Evolutionary conservation across 2,888 invertebrate genomes (phyloP).

Genomic region (Camptogramma bilineatum): DNA sequence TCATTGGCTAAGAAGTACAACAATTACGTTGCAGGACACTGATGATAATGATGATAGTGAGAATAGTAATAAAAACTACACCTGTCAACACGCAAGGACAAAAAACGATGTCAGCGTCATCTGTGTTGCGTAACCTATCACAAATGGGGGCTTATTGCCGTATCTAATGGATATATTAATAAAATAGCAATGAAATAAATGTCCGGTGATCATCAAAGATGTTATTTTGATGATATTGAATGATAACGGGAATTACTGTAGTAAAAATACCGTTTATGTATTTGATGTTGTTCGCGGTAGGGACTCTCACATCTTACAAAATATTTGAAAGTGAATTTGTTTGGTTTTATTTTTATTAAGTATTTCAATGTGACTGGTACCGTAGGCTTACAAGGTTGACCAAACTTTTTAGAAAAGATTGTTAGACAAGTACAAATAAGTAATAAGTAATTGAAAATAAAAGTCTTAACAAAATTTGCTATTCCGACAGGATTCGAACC

Average conservation of each 20-base stretch:
- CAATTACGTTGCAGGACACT: neutral
- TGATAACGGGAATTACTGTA: neutral
- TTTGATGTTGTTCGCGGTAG: neutral
- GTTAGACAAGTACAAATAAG: too few species aligned
- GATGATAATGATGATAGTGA: neutral
- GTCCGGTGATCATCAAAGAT: neutral
- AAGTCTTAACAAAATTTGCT: too few species aligned
- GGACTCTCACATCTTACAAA: too few species aligned
- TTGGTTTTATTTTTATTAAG: too few species aligned
- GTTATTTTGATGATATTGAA: neutral
- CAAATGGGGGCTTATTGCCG: constrained; percentile 26
- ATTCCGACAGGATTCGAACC: too few species aligned
- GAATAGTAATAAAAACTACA: constrained; percentile 2
- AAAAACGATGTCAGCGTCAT: constrained; percentile 40
- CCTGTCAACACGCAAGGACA: constrained; percentile 21
- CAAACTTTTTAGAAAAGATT: too few species aligned
- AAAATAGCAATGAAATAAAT: constrained; percentile 15
- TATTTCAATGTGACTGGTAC: too few species aligned
- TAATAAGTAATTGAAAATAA: too few species aligned
- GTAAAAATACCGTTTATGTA: neutral
- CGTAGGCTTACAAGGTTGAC: too few species aligned
- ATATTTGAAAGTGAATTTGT: too few species aligned
- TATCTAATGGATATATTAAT: constrained; percentile 9
- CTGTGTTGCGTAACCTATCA: constrained; percentile 33
- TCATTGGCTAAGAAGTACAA: neutral